Evolutionary conservation across 2,113 vertebrate species (phyloP), one percentile per base, ranked within the genome.

Genomic region (Meleagris gallopavo): DNA sequence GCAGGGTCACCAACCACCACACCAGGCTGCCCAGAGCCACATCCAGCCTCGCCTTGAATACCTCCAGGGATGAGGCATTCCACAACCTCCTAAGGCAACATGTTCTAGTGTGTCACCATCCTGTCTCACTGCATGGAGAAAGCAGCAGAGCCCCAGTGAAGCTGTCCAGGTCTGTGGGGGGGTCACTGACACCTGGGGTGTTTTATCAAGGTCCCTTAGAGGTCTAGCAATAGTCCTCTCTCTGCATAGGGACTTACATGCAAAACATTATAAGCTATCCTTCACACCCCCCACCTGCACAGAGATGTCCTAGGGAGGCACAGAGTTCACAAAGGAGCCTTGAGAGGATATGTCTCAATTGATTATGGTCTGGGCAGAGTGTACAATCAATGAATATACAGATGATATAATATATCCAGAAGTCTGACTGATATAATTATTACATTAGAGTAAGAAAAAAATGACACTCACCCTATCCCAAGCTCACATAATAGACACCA

Each of bases 141-240:
- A 40, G 50, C 10, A 94, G 36, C 8, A 2, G 34, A 66, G 13
- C 13, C 13, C 16, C 18, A 40, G 17, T 0, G 2, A 69, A 78
- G 30, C 24, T 73, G 58, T 25, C 74, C 11, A 5, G 57, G 57
- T 20, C 15, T 8, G 18, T 3, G 11, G 1, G 11, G 1, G 11
- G 6, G n/a, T 38, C 67, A 48, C 66, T 60, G 88, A 85, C 36
- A 48, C 5, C 55, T 22, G 13, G 5, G 18, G 6, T 38, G 72
- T 76, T 81, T 70, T 32, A 73, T 57, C 32, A 73, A 60, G 12
- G 43, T 48, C 27, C 22, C 16, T 54, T 34, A 30, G 46, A 41
- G 46, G 25, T 17, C 52, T 46, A 17, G 20, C 17, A 6, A 30
- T 8, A 38, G 10, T 13, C 1, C 0, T 27, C 65, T 40, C 0